Conservation (phyloP, 2,888 invertebrate species). For the Phragmatobia fuliginosa region DNA sequence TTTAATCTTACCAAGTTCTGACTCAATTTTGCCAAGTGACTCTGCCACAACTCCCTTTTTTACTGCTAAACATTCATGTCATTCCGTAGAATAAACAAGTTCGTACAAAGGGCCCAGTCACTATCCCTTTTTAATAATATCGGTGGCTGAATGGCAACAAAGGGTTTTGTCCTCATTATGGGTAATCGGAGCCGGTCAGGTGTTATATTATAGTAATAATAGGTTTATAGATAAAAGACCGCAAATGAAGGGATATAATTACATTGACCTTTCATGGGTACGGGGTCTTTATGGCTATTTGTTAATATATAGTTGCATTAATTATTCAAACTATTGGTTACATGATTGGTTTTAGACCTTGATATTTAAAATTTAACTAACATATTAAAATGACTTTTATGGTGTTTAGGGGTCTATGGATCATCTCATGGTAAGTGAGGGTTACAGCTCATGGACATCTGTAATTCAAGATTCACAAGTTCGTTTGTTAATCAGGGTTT, state of each 20-base stretch:
- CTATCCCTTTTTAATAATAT: slow-evolving; percentile 83
- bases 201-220: slow-evolving; percentile 82
- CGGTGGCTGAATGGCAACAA: slow-evolving; percentile 80
- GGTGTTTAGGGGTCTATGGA: no score
- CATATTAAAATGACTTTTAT: no score
- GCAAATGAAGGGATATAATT: slow-evolving; percentile 55
- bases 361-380: background rate
- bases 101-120: slow-evolving; percentile 74
- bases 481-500: no score
- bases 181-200: slow-evolving; percentile 80
- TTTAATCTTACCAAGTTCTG: slow-evolving; percentile 47
- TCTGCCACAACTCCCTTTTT: slow-evolving; percentile 74
- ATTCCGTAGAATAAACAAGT: slow-evolving; percentile 79
- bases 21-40: slow-evolving; percentile 51
- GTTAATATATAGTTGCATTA: background rate
- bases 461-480: no score
- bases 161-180: slow-evolving; percentile 80
- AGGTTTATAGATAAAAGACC: slow-evolving; percentile 65
- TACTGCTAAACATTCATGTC: slow-evolving; percentile 79
- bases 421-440: no score
- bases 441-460: no score
- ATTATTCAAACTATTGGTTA: background rate
- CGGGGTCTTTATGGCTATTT: slow-evolving; percentile 16
- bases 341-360: background rate
- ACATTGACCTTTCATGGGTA: slow-evolving; percentile 32